Conservation (phyloP, 2,888 invertebrate genomes). For the Hylaea fasciaria region DNA sequence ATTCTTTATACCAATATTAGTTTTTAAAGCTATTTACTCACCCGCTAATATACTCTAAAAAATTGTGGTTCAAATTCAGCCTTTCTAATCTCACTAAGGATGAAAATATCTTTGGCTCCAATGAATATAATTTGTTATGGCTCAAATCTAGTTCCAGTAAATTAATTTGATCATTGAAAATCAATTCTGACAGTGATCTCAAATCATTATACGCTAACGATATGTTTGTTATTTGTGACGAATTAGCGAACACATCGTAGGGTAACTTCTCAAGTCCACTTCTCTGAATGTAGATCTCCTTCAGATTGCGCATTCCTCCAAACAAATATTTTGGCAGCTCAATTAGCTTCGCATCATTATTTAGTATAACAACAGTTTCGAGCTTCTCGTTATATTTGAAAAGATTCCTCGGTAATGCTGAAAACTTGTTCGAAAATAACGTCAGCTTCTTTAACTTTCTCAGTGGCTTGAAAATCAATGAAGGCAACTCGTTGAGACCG, state of each 20-base stretch:
- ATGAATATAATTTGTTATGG: conserved; percentile 85
- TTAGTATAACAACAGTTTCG: conserved; percentile 80
- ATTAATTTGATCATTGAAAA: conserved; percentile 87
- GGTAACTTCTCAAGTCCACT: conserved; percentile 86
- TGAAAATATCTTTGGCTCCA: conserved; percentile 86
- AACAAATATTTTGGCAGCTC: conserved; percentile 86
- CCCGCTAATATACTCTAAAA: conserved; percentile 84
- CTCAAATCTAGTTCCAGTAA: conserved; percentile 87
- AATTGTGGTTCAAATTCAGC: conserved; percentile 88
- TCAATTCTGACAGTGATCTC: conserved; percentile 81
- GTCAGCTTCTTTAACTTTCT: conserved; percentile 86
- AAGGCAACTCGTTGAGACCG: conserved; percentile 85
- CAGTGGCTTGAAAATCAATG: conserved; percentile 86
- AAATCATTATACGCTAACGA: conserved; percentile 86
- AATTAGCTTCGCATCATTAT: conserved; percentile 85
- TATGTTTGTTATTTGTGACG: conserved; percentile 84
- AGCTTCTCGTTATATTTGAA: conserved; percentile 84
- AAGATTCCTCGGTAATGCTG: conserved; percentile 85
- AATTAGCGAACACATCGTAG: conserved; percentile 86
- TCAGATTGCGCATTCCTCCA: conserved; percentile 84
- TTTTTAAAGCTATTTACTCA: conserved; percentile 65
- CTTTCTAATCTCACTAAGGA: conserved; percentile 82
- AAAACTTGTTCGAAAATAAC: conserved; percentile 88
- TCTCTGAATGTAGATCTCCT: conserved; percentile 83
- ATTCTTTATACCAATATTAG: background rate